Percentiles rank a stretch among this genome's conserved stretches.
phyloP scores from a whole-genome alignment of 2,113 vertebrate genomes.

The Potamarius usumacintae region DNA sequence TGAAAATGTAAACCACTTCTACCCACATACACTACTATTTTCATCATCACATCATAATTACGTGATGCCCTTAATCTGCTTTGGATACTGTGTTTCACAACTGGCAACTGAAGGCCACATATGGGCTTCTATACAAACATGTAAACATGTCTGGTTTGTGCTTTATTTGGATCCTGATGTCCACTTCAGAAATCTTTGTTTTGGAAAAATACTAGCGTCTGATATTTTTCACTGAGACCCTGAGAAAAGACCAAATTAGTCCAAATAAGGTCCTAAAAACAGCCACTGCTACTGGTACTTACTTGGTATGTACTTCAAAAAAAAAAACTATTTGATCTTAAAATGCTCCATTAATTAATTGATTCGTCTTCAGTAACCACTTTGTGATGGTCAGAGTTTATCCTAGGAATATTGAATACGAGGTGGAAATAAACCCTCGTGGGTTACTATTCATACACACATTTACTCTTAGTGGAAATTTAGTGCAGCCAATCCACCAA shows the following conservation, averaged over 20 bases:
- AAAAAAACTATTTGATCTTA: background rate
- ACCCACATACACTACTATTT: slow-evolving; percentile 26
- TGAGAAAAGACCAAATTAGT: slow-evolving; percentile 9
- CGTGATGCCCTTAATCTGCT: slow-evolving; percentile 29
- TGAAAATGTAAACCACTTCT: background rate
- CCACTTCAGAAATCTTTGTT: slow-evolving; percentile 32
- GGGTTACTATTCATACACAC: background rate
- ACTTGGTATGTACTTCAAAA: slow-evolving; percentile 1
- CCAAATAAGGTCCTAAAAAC: slow-evolving; percentile 11
- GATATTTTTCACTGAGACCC: slow-evolving; percentile 9
- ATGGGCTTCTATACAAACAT: slow-evolving; percentile 35
- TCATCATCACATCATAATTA: slow-evolving; percentile 34
- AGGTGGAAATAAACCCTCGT: background rate
- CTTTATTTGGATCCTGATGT: slow-evolving; percentile 38
- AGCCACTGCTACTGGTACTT: slow-evolving; percentile 54
- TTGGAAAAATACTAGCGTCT: slow-evolving; percentile 17
- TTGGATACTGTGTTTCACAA: slow-evolving; percentile 19
- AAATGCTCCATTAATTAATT: background rate
- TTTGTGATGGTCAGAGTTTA: background rate
- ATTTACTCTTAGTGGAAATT: background rate
- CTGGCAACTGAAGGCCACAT: slow-evolving; percentile 28
- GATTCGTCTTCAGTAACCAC: background rate
- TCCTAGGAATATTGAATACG: background rate
- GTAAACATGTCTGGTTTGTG: slow-evolving; percentile 35
- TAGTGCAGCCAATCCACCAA: background rate